Evolutionary conservation across 2,797 vertebrate genomes (phyloP).

Genomic region (Lepilemur septentrionalis): DNA sequence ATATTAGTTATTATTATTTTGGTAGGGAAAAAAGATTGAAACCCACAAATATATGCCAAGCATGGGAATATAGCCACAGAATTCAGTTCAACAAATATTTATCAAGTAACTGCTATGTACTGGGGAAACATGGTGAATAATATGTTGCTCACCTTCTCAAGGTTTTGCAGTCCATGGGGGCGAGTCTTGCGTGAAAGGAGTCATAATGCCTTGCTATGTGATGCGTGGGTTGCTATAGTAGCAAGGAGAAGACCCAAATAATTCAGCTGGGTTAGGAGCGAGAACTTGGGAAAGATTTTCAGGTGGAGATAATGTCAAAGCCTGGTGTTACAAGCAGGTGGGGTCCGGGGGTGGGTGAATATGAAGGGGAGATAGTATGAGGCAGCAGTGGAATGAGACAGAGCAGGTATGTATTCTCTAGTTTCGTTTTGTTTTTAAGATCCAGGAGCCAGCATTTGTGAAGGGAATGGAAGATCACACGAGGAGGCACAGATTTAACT

Average conservation of each 20-base stretch:
- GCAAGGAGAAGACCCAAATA: neutral
- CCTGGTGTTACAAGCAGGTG: neutral
- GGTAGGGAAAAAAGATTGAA: neutral
- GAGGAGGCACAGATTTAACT: neutral
- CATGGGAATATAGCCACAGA: neutral
- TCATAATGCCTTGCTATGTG: neutral
- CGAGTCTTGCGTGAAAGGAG: neutral
- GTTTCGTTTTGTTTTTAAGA: neutral
- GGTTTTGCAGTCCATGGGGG: neutral
- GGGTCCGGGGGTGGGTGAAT: neutral
- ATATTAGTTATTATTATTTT: neutral
- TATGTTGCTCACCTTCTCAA: neutral
- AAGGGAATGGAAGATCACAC: neutral
- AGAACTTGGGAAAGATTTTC: neutral
- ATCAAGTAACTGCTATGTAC: neutral
- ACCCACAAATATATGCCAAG: neutral
- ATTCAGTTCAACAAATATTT: neutral
- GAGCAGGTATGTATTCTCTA: neutral
- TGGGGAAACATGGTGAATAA: neutral
- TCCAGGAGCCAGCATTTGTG: neutral
- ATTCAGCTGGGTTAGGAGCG: neutral
- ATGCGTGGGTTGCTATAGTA: neutral
- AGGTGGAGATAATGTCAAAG: neutral
- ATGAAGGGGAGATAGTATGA: neutral
- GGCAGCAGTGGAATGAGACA: neutral